phyloP scores from a whole-genome alignment of 2,113 vertebrate genomes.

The Peromyscus polionotus region DNA sequence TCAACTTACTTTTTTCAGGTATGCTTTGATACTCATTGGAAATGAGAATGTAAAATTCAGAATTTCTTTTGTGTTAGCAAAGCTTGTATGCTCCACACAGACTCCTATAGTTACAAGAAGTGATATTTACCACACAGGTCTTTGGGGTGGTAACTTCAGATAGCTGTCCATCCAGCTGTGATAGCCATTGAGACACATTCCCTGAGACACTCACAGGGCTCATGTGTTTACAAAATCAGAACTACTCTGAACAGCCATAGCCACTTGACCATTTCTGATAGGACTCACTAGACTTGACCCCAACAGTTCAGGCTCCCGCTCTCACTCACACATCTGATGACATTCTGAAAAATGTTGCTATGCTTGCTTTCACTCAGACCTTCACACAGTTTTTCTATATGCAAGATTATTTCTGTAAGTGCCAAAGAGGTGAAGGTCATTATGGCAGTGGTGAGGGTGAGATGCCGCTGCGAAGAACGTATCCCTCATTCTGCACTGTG shows the following conservation, averaged over 20 bases:
- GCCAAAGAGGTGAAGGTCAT: neutral
- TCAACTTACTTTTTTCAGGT: constrained; percentile 12
- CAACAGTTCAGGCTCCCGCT: neutral
- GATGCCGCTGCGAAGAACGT: neutral
- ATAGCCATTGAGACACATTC: neutral
- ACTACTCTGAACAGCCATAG: neutral
- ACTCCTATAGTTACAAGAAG: neutral
- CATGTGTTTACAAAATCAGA: neutral
- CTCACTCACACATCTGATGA: too few species aligned
- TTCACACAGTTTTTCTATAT: neutral
- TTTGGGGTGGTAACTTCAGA: neutral
- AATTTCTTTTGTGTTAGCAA: neutral
- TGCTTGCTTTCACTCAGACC: neutral
- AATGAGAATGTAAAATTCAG: neutral
- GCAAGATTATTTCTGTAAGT: neutral
- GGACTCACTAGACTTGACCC: neutral
- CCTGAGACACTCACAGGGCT: neutral
- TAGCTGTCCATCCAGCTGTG: rapidly evolving
- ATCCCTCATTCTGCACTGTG: rapidly evolving
- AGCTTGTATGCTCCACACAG: neutral
- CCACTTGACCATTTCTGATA: neutral
- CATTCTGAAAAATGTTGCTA: neutral
- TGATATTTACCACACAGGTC: neutral
- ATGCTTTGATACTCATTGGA: constrained; percentile 27
- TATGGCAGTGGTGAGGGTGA: too few species aligned